phyloP scores from a whole-genome alignment of 23 tunicate genomes.

The Clavelina lepadiformis region DNA sequence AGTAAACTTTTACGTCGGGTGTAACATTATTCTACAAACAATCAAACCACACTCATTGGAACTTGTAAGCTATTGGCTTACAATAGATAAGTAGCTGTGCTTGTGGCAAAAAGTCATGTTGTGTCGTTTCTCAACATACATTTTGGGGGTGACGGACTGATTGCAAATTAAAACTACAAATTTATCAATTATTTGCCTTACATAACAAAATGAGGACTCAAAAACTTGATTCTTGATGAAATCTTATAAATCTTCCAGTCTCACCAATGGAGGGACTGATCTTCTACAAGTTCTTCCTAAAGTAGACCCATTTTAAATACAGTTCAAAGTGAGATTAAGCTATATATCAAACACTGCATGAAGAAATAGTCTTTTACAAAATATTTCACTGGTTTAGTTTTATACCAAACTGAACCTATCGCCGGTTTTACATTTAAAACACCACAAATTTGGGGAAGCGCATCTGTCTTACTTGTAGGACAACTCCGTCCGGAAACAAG shows the following conservation, averaged over 20 bases:
- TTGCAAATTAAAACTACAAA: too few relatives aligned
- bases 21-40: constrained; percentile 20
- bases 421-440: too few relatives aligned
- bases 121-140: constrained; percentile 26
- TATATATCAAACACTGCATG: background rate
- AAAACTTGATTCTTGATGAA: constrained; percentile 21
- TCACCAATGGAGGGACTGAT: constrained; percentile 43
- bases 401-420: too few relatives aligned
- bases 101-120: constrained; percentile 37
- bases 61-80: background rate
- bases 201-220: constrained; percentile 13
- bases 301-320: background rate
- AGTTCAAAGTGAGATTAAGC: background rate
- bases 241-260: constrained; percentile 18
- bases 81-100: background rate
- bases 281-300: constrained; percentile 38
- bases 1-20: constrained; percentile 15
- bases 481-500: constrained; percentile 33
- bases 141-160: constrained; percentile 64
- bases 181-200: too few relatives aligned
- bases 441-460: too few relatives aligned
- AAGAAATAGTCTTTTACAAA: too few relatives aligned
- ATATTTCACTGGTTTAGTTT: too few relatives aligned
- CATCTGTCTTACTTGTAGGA: constrained; percentile 42
- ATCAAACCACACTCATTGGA: background rate